Evolutionary conservation across 2,113 vertebrate species (phyloP), one percentile per base, ranked within the genome.

Genomic region (Glareola pratincola): DNA sequence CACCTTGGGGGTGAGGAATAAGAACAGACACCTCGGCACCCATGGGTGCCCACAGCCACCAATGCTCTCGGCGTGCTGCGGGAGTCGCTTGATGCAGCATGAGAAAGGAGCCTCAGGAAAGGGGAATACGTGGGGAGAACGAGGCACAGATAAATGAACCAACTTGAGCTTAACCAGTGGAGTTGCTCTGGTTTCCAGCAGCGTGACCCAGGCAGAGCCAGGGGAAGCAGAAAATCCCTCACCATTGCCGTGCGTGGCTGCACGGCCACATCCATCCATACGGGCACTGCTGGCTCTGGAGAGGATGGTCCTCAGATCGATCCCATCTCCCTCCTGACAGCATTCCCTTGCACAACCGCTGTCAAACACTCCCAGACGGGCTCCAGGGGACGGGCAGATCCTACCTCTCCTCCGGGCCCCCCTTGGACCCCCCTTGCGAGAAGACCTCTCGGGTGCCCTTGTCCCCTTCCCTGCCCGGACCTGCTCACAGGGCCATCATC

Each of bases 261-360:
- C 45, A 10, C 1, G 20, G 45, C 34, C 3, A 0, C 7, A 2
- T 41, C 50, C 14, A 1, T 27, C 66, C 13, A 5, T 8, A 34
- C 9, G 6, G 6, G 29, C 24, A 1, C 15, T 7, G 23, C 19
- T 36, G 47, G 14, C 37, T 20, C 8, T 2, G 8, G 47, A 19
- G 19, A n/a, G 8, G 53, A 53, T 2, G 1, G 45, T 8, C n/a
- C 56, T 41, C 48, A 4, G 39, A 56, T n/a, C 11, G 2, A 48
- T 48, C 69, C 53, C 26, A 34, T 32, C 57, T 45, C 2, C 3
- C 53, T 76, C 18, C 41, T 16, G 30, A 51, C 62, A 48, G 41
- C 11, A 2, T 13, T 51, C 29, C 41, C 73, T 26, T 27, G 39
- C 29, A 14, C 81, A 16, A 48, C 27, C 8, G 19, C 48, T 50